These are phyloP conservation scores for Takifugu rubripes DNA, from an alignment of 2,797 vertebrate species.

Conservation along the genomic window DNA sequence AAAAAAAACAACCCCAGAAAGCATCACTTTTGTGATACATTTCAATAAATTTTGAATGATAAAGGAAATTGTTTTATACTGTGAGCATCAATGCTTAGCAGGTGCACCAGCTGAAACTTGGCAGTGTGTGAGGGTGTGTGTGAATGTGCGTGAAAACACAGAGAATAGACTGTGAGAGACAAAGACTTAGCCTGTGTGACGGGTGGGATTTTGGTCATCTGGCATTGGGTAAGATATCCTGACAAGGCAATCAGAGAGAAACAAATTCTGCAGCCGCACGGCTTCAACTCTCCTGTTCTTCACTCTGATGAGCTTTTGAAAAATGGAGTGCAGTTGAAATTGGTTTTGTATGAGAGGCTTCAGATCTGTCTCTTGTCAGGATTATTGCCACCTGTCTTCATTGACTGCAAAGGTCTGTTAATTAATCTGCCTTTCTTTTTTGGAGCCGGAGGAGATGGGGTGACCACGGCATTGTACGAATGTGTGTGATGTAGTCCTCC, in stretches of 20 bases:
- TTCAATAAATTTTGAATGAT: background rate
- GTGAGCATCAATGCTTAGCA: constrained; percentile 9
- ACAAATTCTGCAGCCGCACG: constrained; percentile 71
- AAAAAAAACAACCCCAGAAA: too few relatives aligned
- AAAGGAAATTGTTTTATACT: background rate
- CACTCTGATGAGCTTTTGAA: constrained; percentile 81
- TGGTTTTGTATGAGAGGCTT: constrained; percentile 79
- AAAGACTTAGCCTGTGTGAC: constrained; percentile 45
- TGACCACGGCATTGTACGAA: constrained; percentile 20
- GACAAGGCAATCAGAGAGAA: constrained; percentile 79
- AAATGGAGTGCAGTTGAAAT: constrained; percentile 76
- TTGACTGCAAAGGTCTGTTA: constrained; percentile 74
- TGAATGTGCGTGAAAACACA: constrained; percentile 33
- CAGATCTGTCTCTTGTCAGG: constrained; percentile 76
- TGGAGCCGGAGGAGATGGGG: constrained; percentile 44
- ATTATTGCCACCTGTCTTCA: constrained; percentile 83
- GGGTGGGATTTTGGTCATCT: constrained; percentile 72
- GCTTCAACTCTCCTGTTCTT: constrained; percentile 72
- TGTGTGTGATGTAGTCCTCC: constrained; percentile 37
- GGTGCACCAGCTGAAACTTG: constrained; percentile 7
- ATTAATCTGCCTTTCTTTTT: constrained; percentile 72
- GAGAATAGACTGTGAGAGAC: constrained; percentile 45
- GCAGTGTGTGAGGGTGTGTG: constrained; percentile 7
- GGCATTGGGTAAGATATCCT: constrained; percentile 76
- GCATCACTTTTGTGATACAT: background rate